phyloP scores from a whole-genome alignment of 2,888 invertebrate species.

The Gari tellinella region DNA sequence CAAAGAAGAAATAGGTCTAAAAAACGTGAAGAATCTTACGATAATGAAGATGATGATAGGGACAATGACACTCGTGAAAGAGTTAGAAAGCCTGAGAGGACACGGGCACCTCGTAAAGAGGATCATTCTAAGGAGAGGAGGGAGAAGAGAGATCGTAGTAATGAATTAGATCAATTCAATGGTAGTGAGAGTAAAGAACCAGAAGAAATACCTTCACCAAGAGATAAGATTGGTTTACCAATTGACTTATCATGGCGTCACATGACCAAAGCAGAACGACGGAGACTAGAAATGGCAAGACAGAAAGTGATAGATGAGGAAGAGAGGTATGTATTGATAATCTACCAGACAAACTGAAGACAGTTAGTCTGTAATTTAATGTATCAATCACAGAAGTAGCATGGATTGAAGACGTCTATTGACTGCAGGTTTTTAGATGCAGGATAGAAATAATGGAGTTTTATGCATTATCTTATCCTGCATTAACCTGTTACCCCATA shows the following conservation, averaged over 20 bases:
- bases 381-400: no score
- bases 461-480: no score
- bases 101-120: slow-evolving; percentile 10
- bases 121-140: slow-evolving; percentile 21
- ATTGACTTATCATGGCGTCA: slow-evolving; percentile 71
- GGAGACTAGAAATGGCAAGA: slow-evolving; percentile 61
- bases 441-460: no score
- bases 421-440: no score
- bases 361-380: no score
- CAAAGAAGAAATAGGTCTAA: slow-evolving; percentile 26
- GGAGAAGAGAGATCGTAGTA: slow-evolving; percentile 24
- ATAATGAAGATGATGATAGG: slow-evolving; percentile 18
- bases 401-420: no score
- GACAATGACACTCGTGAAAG: slow-evolving; percentile 15
- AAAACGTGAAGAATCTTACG: slow-evolving; percentile 17
- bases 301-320: slow-evolving; percentile 61
- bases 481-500: no score
- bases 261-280: slow-evolving; percentile 68
- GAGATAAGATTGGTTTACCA: slow-evolving; percentile 64
- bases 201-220: slow-evolving; percentile 48
- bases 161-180: slow-evolving; percentile 40
- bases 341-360: background rate
- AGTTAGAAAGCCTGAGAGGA: slow-evolving; percentile 13
- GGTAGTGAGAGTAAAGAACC: slow-evolving; percentile 32
- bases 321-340: slow-evolving; percentile 61